Evolutionary conservation across 2,888 invertebrate species (phyloP), one percentile per base, ranked within the genome.

Genomic region (Cryptosula pallasiana): DNA sequence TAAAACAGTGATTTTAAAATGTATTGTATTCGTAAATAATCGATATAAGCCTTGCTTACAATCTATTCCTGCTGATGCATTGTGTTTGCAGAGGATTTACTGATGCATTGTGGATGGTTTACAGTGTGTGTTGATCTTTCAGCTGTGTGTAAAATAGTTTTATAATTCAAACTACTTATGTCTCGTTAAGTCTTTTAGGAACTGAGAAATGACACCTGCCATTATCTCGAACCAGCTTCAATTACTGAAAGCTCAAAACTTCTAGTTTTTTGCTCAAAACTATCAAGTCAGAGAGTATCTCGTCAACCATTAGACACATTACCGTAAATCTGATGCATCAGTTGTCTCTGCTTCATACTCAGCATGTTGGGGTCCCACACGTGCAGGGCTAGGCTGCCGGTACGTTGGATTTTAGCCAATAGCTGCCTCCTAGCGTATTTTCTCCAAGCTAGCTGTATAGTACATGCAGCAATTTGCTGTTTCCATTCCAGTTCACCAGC

Each of bases 361-460:
- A 81, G 77, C 16, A 81, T 76, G 57, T 79, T 79, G 13, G 81
- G 81, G 74, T 82, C 81, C 81, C 81, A 81, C 79, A 79, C 77
- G 69, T 78, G 78, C 54, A 82, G 75, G 29, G 55, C 45, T 9
- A 36, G 27, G 45, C 32, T 70, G 2, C 23, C 25, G 16, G 70
- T 70, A n/a, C 70, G 20, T 16, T 36, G 2, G 16, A 70, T 36
- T 5, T 25, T 23, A 13, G 16, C 32, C n/a, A 70, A 9, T 27
- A 70, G 70, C 23, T 70, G 36, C 35, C 70, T 35, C 5, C 70
- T n/a, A 29, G 36, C 36, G 45, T 70, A 81, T 76, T 81, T 82
- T 36, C 82, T 76, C 82, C 82, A 82, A 32, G 81, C 81, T 29
- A 82, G 75, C 77, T 82, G 81, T 71, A 82, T 82, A 0, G 81